Evolutionary conservation across 2,797 vertebrate species (phyloP).

Genomic region (Thamnophis elegans): DNA sequence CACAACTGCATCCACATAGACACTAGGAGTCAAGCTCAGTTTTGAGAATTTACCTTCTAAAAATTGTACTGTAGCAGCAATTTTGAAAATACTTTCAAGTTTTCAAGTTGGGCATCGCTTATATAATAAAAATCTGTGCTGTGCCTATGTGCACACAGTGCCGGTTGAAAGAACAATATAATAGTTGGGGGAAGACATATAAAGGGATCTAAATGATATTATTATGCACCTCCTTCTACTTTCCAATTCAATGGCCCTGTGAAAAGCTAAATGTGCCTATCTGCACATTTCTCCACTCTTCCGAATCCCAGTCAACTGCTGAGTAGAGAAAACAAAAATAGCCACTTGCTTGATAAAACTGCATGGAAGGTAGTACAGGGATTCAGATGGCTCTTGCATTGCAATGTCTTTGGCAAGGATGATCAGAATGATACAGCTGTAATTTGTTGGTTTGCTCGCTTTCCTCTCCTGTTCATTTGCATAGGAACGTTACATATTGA

Average conservation of each 20-base stretch:
- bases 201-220: neutral
- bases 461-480: neutral
- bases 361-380: neutral
- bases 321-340: neutral
- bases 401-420: neutral
- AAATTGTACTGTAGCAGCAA: neutral
- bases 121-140: neutral
- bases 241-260: neutral
- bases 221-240: neutral
- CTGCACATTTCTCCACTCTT: neutral
- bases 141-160: neutral
- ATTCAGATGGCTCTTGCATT: neutral
- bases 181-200: neutral
- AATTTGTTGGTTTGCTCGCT: neutral
- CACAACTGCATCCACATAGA: neutral
- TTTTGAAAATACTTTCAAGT: neutral
- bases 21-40: neutral
- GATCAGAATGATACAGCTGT: neutral
- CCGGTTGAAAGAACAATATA: neutral
- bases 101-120: neutral
- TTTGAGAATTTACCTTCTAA: neutral
- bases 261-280: neutral
- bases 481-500: neutral
- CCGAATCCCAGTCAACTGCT: neutral
- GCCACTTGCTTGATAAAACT: neutral